A percentile compares a stretch with the other conserved stretches of the same genome.
Evolutionary conservation across 2,797 vertebrate species (phyloP).

Genomic region (Cynodonichthys magdalenae): DNA sequence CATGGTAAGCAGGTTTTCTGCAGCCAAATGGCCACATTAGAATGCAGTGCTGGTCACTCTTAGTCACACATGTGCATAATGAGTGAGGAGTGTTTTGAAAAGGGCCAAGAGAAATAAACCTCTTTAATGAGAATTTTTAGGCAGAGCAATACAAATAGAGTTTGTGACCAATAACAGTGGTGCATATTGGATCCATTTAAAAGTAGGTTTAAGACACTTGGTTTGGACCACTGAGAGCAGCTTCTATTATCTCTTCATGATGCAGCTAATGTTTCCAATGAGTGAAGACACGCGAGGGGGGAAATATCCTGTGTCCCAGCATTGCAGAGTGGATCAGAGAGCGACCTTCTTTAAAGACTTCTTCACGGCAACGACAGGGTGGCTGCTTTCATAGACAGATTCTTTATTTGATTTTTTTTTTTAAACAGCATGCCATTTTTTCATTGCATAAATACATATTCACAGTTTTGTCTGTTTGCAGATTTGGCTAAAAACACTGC

Average conservation of each 20-base stretch:
- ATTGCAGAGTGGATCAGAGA: conserved; percentile 66
- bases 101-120: conserved; percentile 22
- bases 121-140: conserved; percentile 34
- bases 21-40: conserved; percentile 19
- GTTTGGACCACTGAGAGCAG: conserved; percentile 33
- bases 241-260: conserved; percentile 33
- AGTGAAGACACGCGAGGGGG: conserved; percentile 34
- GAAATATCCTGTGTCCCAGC: conserved; percentile 41
- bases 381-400: conserved; percentile 18
- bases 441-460: not conserved
- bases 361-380: conserved; percentile 31
- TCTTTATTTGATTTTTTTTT: not conserved
- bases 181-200: conserved; percentile 39
- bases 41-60: conserved; percentile 19
- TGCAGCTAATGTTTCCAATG: conserved; percentile 52
- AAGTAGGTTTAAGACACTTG: conserved; percentile 23
- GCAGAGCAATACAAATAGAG: conserved; percentile 36
- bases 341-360: conserved; percentile 44
- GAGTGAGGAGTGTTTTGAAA: conserved; percentile 24
- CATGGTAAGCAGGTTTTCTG: conserved; percentile 1
- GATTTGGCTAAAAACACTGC: not conserved
- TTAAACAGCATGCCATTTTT: conserved; percentile 10
- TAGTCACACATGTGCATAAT: conserved; percentile 26
- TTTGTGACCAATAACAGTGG: conserved; percentile 35
- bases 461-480: not conserved